Base-by-base conservation (phyloP, 2,797 vertebrate species). In the Tauraco hartlaubi region DNA sequence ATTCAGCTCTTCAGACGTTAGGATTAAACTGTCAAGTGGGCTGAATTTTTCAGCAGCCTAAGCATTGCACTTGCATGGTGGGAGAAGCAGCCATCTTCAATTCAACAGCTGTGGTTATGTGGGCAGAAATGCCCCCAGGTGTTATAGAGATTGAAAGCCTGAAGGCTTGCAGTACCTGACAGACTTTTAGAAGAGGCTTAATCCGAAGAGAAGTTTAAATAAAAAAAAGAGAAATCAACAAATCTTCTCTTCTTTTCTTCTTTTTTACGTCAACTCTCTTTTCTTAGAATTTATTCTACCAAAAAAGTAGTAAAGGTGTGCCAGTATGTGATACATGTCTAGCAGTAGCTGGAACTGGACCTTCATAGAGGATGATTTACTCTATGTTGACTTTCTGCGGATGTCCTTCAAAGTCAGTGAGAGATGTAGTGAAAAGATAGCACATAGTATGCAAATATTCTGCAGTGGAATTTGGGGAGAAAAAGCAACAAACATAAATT, bases 321-420 rank as follows among this genome's bases (percentile, higher is more conserved):
- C 41, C 74, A 28, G 49, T n/a, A 22, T 0, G 0, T 35, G 8
- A 49, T 7, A 31, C 4, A 1, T 12, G 3, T n/a, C 23, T 41
- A 49, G 9, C 26, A 73, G 48, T 18, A 51, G 2, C 19, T 73
- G 54, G 15, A 46, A 64, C 12, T 72, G 43, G 26, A 83, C 17
- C 43, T 78, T 48, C 18, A 55, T 75, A 20, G 5, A 64, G 46
- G 28, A 52, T 2, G 1, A 35, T 80, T 82, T 55, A 46, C 4
- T 58, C 18, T 22, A 29, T 61, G 6, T 35, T 79, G 43, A 20
- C 14, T 23, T 85, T 58, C 58, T 62, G 5, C 5, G 3, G 1
- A 5, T 51, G 17, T 31, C n/a, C 26, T 77, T 91, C 56, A 54
- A 63, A 82, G 25, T 22, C 3, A 80, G 17, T 48, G 19, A 85